A percentile compares a stretch with the other conserved stretches of the same genome.
Evolutionary conservation across 2,113 vertebrate species (phyloP).

Genomic region (Pelodiscus sinensis): DNA sequence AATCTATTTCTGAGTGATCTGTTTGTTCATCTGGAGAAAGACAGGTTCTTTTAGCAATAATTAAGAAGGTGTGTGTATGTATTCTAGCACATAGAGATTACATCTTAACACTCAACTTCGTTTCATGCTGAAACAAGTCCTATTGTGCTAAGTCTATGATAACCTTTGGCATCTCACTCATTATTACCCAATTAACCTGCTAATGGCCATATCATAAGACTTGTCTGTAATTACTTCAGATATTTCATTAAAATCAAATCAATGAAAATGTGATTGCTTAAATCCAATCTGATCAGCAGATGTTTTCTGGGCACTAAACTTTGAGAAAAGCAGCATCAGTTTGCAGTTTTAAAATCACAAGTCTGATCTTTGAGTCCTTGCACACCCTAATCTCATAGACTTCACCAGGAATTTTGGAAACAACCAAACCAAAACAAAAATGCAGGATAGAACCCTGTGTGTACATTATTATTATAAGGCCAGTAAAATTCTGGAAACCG

Average conservation of each 20-base stretch:
- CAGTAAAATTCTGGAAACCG: neutral
- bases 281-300: conserved; percentile 4
- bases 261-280: conserved; percentile 16
- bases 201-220: conserved; percentile 82
- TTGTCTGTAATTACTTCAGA: conserved; percentile 77
- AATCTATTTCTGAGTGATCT: conserved; percentile 73
- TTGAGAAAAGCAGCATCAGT: neutral
- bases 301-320: neutral
- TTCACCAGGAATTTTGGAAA: neutral
- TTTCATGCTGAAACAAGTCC: conserved; percentile 78
- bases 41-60: conserved; percentile 83
- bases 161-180: conserved; percentile 81
- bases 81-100: conserved; percentile 84
- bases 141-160: conserved; percentile 78
- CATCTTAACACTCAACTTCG: conserved; percentile 82
- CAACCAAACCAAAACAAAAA: neutral
- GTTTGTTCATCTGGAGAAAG: conserved; percentile 74
- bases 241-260: conserved; percentile 56
- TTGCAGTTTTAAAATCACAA: neutral
- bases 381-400: neutral
- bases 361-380: neutral
- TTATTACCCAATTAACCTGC: conserved; percentile 91
- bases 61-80: conserved; percentile 79
- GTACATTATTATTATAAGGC: neutral
- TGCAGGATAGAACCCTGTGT: fast-evolving